Evolutionary conservation across 2,113 vertebrate species (phyloP), one percentile per base, ranked within the genome.

Genomic region (Hyperopisus bebe): DNA sequence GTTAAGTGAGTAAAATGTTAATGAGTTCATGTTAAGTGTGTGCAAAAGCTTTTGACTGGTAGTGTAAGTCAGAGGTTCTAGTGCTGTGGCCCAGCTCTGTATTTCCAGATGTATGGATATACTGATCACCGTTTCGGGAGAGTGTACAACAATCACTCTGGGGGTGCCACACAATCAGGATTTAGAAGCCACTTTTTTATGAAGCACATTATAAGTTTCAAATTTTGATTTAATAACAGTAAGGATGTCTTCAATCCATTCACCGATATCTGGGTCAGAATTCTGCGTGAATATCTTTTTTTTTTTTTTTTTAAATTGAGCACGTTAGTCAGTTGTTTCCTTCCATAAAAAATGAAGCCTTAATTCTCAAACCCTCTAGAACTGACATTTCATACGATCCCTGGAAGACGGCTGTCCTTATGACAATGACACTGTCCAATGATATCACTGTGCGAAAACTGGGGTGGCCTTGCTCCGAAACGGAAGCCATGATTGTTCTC

Each of bases 371-470:
- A 48, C n/a, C 42, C 31, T 86, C 35, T 48, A 74, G 74, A 74
- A n/a, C 39, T 50, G 24, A 35, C 27, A 1, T 19, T 86, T 46
- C 82, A 10, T 24, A 46, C 42, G 1, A n/a, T 84, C 47, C 48
- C 35, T 11, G 21, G 5, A 74, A 48, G 21, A n/a, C 15, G 62
- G 44, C 24, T 44, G 15, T 74, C 19, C 9, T 15, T 31, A 27
- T 0, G 87, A 70, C 39, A 66, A 58, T 66, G 31, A 21, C 66
- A 47, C 51, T 46, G 58, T 62, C 87, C 87, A 74, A 31, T 19
- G 42, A 88, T 19, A 70, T 88, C 87, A 88, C 58, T 70, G 87
- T 74, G 62, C 62, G 8, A 55, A 88, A 74, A 74, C 87, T 70
- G 44, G 6, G 15, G 87, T 88, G 87, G 87, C 87, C 87, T 88